Percentiles rank a stretch among this genome's conserved stretches.
phyloP scores from a whole-genome alignment of 1,140 invertebrate genomes.

The Scaptomyza graminum region DNA sequence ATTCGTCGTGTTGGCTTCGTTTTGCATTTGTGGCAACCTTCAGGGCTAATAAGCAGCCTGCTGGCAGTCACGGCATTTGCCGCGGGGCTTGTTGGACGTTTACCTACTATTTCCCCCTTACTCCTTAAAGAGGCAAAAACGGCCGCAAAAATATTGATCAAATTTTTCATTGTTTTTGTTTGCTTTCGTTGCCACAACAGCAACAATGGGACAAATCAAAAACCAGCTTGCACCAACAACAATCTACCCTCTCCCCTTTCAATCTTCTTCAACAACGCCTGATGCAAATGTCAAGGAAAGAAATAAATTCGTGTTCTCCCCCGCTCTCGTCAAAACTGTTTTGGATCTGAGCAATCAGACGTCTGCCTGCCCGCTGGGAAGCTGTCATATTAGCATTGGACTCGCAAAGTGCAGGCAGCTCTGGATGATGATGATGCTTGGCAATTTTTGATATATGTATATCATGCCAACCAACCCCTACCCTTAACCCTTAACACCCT shows the following conservation, averaged over 20 bases:
- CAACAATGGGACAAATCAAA: slow-evolving; percentile 38
- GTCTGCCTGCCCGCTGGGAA: slow-evolving; percentile 2
- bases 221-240: slow-evolving; percentile 1
- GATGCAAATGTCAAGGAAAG: slow-evolving; percentile 31
- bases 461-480: neutral
- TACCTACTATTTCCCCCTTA: slow-evolving; percentile 1
- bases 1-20: slow-evolving; percentile 36
- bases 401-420: slow-evolving; percentile 30
- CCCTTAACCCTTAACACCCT: neutral
- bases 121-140: neutral
- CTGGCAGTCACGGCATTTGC: slow-evolving; percentile 66
- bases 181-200: slow-evolving; percentile 60
- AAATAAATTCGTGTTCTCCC: slow-evolving; percentile 56
- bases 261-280: neutral
- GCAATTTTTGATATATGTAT: slow-evolving; percentile 24
- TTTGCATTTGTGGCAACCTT: slow-evolving; percentile 63
- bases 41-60: slow-evolving; percentile 69
- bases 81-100: slow-evolving; percentile 9
- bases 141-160: slow-evolving; percentile 69
- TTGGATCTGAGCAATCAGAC: too few relatives aligned
- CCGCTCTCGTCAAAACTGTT: too few relatives aligned
- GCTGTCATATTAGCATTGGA: slow-evolving; percentile 1
- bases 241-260: too few relatives aligned
- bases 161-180: slow-evolving; percentile 57
- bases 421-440: slow-evolving; percentile 15